phyloP scores from a whole-genome alignment of 1,140 invertebrate species.

The Octopus bimaculoides region DNA sequence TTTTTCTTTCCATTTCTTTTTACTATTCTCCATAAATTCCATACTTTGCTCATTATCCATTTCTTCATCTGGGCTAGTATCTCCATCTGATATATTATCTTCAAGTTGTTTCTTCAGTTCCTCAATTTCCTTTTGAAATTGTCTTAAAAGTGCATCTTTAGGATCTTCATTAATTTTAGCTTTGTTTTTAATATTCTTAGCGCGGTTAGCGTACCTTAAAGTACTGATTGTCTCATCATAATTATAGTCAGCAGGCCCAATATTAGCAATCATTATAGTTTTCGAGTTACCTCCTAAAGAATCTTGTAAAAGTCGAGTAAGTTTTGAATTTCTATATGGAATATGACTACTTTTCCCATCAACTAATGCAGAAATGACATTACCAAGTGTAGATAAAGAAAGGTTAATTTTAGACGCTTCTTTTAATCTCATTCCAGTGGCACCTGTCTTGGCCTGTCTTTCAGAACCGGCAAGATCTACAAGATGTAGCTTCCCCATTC shows the following conservation, averaged over 20 bases:
- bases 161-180: conserved; percentile 97
- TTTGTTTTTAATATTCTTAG: conserved; percentile 96
- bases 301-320: conserved; percentile 59
- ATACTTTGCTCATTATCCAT: conserved; percentile 45
- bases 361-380: conserved; percentile 89
- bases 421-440: conserved; percentile 77
- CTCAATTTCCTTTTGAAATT: conserved; percentile 96
- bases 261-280: conserved; percentile 89
- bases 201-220: conserved; percentile 93
- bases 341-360: conserved; percentile 56
- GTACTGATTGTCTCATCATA: conserved; percentile 98
- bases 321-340: conserved; percentile 45
- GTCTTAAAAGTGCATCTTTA: conserved; percentile 90
- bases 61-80: conserved; percentile 20
- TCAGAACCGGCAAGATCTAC: conserved; percentile 96
- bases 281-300: conserved; percentile 86
- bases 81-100: conserved; percentile 56
- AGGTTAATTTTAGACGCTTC: conserved; percentile 92
- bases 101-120: conserved; percentile 83
- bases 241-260: conserved; percentile 93
- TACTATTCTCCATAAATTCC: conserved; percentile 43
- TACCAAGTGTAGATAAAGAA: conserved; percentile 85
- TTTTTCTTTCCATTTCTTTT: conserved; percentile 22
- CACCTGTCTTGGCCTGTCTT: conserved; percentile 87
- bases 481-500: conserved; percentile 94